These are phyloP conservation scores for Macropis europaea DNA, from an alignment of 2,888 invertebrate species.

Conservation along the genomic window DNA sequence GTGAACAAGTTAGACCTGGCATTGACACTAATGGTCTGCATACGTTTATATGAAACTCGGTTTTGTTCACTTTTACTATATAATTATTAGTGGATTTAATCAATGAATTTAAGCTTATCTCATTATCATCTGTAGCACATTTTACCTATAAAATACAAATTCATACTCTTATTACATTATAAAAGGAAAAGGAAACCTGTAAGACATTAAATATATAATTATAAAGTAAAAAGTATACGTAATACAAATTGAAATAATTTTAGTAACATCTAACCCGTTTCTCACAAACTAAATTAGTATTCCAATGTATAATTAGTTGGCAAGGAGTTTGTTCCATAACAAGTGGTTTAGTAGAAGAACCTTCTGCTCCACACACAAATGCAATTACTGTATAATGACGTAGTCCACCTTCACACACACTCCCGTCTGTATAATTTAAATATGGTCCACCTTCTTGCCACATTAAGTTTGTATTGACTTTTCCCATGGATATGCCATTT, in stretches of 20 bases:
- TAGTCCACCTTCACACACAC: conserved; percentile 58
- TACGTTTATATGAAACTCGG: conserved; percentile 72
- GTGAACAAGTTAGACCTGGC: conserved; percentile 63
- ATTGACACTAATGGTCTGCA: conserved; percentile 69
- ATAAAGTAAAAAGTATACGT: background rate
- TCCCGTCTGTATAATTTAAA: conserved; percentile 75
- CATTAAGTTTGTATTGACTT: conserved; percentile 66
- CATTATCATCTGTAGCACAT: conserved; percentile 62
- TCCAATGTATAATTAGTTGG: conserved; percentile 68
- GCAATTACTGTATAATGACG: conserved; percentile 67
- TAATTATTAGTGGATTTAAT: conserved; percentile 66
- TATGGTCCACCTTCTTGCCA: conserved; percentile 74
- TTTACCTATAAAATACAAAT: conserved; percentile 55
- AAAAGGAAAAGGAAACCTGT: background rate
- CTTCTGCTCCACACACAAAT: conserved; percentile 69
- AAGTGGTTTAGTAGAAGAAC: conserved; percentile 45
- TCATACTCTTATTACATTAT: background rate
- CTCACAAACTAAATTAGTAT: conserved; percentile 68
- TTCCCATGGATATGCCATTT: conserved; percentile 65
- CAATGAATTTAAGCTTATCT: conserved; percentile 64
- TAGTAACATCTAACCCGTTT: conserved; percentile 59
- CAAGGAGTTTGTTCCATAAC: conserved; percentile 66
- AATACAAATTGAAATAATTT: conserved; percentile 6
- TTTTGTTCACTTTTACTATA: conserved; percentile 59
- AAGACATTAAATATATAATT: background rate